Evolutionary conservation across 2,797 vertebrate species (phyloP).

Genomic region (Chanos chanos): DNA sequence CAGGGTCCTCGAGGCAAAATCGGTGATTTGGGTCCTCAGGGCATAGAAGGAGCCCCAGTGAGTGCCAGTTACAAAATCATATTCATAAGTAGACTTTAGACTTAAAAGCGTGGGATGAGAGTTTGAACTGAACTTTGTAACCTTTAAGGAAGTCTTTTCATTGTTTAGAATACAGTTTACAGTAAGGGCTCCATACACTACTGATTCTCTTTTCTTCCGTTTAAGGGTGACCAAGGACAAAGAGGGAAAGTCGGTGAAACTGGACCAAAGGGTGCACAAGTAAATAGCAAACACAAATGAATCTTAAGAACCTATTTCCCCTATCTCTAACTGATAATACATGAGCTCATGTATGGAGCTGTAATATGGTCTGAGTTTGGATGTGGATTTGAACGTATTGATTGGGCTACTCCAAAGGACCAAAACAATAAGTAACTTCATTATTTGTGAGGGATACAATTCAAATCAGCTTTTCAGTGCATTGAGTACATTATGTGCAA

Average conservation of each 20-base stretch:
- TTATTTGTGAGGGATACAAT: no score
- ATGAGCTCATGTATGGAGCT: no score
- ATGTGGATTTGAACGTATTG: no score
- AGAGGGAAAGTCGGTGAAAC: slow-evolving; percentile 82
- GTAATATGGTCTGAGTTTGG: no score
- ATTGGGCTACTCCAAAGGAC: no score
- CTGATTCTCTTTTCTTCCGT: no score
- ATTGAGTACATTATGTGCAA: no score
- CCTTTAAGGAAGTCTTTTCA: background rate
- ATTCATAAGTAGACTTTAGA: background rate
- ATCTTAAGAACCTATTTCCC: no score
- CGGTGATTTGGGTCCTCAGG: slow-evolving; percentile 79
- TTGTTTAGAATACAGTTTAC: background rate
- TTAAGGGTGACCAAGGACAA: slow-evolving; percentile 85
- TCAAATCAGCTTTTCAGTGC: no score
- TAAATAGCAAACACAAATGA: slow-evolving; percentile 59
- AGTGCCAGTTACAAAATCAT: slow-evolving; percentile 54
- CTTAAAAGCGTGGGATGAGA: no score
- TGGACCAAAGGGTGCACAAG: slow-evolving; percentile 80
- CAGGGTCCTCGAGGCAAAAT: slow-evolving; percentile 82
- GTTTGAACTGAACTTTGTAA: background rate
- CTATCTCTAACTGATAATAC: no score
- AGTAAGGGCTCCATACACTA: background rate
- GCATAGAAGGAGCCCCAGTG: slow-evolving; percentile 81
- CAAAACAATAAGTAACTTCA: no score